Evolutionary conservation across 53 echinoderm and acorn worm genomes (phyloP).

Genomic region (Pentamera pediparva): DNA sequence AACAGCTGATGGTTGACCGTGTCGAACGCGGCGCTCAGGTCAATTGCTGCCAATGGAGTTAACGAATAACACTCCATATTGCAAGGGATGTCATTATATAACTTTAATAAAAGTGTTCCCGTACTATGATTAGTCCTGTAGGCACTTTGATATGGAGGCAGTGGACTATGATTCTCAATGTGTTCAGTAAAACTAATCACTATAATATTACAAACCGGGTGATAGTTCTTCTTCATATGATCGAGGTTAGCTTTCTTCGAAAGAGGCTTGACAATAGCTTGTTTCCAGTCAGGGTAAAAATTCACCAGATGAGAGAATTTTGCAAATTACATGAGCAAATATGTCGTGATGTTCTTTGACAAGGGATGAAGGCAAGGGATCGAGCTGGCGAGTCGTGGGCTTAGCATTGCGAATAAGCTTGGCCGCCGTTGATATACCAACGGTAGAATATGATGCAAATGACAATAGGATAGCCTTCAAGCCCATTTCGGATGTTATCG

Average conservation of each 20-base stretch:
- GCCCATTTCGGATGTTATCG: not conserved
- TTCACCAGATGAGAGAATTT: conserved; percentile 6
- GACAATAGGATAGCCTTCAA: not conserved
- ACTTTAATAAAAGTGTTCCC: conserved; percentile 9
- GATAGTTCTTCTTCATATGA: conserved; percentile 6
- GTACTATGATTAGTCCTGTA: conserved; percentile 22
- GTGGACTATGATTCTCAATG: not conserved
- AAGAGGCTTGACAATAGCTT: conserved; percentile 15
- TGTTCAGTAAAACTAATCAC: conserved; percentile 15
- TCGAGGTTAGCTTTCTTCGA: not conserved
- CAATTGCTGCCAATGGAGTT: conserved; percentile 16
- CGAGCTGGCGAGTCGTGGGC: conserved; percentile 7
- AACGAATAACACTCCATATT: conserved; percentile 3
- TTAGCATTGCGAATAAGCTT: conserved; percentile 6
- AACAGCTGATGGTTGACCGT: conserved; percentile 19
- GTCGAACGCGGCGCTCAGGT: conserved; percentile 17
- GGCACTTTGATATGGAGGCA: conserved; percentile 19
- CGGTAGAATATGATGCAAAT: not conserved
- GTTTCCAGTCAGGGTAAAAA: conserved; percentile 25
- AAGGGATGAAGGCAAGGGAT: conserved; percentile 11
- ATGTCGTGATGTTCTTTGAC: conserved; percentile 13
- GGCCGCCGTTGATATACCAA: not conserved
- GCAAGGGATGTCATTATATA: not conserved
- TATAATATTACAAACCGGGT: not conserved
- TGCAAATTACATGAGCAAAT: conserved; percentile 14